Evolutionary conservation across 2,797 vertebrate species (phyloP), one percentile per base, ranked within the genome.

Genomic region (Acestrorhynchus altus): DNA sequence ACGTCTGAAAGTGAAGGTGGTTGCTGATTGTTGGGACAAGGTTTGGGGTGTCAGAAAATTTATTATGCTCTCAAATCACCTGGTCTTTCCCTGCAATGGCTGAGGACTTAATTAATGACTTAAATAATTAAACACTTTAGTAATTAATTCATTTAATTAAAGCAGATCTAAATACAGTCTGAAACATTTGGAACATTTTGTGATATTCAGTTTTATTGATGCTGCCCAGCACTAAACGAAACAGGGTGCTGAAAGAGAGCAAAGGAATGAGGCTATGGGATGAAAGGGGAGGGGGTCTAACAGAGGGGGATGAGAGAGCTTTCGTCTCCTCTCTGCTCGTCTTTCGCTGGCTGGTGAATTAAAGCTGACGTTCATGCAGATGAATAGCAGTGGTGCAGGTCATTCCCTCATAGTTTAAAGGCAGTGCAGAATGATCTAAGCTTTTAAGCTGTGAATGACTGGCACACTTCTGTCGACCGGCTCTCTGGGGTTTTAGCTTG

Each of bases 361-460:
- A 46, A 80, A 71, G 73, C 54, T 49, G 60, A 42, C 28, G 59
- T 49, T 68, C 44, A 49, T 49, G 65, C 46, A 67, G 56, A 35
- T 66, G 51, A 72, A 44, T 20, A 31, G 42, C 40, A 26, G 1
- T 4, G 18, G 20, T 10, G 60, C 60, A 18, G 78, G 67, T 65
- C 39, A 22, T 46, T 24, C 67, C 40, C 8, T 65, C 63, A 7
- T 65, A 35, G 35, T 40, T 40, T 64, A 64, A 65, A 65, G 63
- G n/a, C 11, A 46, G 63, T 12, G 6, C 20, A 46, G 65, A 67
- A 49, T 11, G 65, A 67, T 67, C 44, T 26, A 24, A 49, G 65
- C 40, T 28, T 57, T 57, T 28, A 57, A 57, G 54, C 59, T 31
- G 22, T 47, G 46, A 49, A 44, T 49, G 24, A 67, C 65, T 31